Base-by-base conservation (phyloP, 2,113 vertebrate species). In the Gambusia affinis region DNA sequence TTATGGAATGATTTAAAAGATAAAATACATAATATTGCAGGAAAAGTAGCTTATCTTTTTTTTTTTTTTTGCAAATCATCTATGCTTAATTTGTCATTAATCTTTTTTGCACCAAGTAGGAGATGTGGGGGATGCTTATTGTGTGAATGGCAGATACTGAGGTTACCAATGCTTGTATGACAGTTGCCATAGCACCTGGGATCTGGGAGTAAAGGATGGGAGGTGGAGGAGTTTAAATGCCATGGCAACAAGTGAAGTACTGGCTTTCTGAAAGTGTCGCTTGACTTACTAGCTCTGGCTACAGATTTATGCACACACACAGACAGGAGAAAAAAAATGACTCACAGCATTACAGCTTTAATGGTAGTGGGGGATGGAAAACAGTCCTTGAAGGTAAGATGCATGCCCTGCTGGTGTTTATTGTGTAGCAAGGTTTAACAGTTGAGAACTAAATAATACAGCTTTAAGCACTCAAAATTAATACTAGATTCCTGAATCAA, bases 151-250 rank as follows among this genome's bases (percentile, higher is more conserved):
- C 3, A 30, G 81, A 69, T 87, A 89, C 87, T 76, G 72, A 83
- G 85, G 87, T 85, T 78, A 82, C 78, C 87, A 80, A 84, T 84
- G 89, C 79, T 44, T 86, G 81, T 71, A 67, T 79, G 75, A 84
- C 83, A 78, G 91, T 93, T 91, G 88, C 89, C 88, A 92, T 91
- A 79, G 91, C 79, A 87, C 73, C 91, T 85, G 61, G 74, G 73
- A 85, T 81, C 78, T 78, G 64, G 67, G 75, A 90, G 75, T 19
- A 24, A 63, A 63, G 73, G 61, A 60, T 39, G 33, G 37, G 42
- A 10, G 60, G 8, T 28, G 61, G 51, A 54, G 37, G 35, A 73
- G 73, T 82, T 62, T 22, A 67, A 85, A 80, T 64, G 35, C 91
- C 88, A 90, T 91, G 70, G 90, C 85, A 93, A 92, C 92, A 84